Conservation (phyloP, 2,888 invertebrate genomes). For the Lasioglossum calceatum region DNA sequence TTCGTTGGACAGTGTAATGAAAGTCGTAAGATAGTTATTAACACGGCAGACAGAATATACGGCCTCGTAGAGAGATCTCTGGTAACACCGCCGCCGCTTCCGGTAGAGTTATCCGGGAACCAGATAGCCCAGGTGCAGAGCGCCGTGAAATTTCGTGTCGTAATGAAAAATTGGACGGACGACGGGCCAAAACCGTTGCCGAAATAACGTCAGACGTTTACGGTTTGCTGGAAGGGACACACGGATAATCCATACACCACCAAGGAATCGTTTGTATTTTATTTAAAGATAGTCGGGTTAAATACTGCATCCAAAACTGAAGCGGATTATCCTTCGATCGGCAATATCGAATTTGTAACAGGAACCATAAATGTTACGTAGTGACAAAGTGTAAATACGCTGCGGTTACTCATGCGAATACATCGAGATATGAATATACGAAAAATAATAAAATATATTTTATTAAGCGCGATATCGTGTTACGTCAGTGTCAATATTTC, state of each 20-base stretch:
- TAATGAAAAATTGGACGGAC: constrained; percentile 48
- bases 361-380: neutral
- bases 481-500: neutral
- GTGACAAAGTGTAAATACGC: neutral
- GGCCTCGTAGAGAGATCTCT: constrained; percentile 10
- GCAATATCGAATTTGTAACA: neutral
- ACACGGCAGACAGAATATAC: neutral
- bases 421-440: neutral
- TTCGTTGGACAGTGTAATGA: neutral
- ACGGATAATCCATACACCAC: neutral
- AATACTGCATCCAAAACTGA: neutral
- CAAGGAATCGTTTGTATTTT: neutral
- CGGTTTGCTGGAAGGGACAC: neutral
- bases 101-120: constrained; percentile 13
- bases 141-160: constrained; percentile 37
- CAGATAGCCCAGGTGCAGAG: constrained; percentile 8
- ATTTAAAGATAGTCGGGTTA: neutral
- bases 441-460: neutral
- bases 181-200: constrained; percentile 24
- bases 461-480: neutral
- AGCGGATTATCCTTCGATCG: neutral
- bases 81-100: constrained; percentile 1
- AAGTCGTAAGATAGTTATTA: constrained; percentile 5
- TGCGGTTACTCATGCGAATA: neutral
- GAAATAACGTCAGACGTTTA: constrained; percentile 9